Base-by-base conservation (phyloP, 2,888 invertebrate genomes). In the Tromatobia lineatoria region DNA sequence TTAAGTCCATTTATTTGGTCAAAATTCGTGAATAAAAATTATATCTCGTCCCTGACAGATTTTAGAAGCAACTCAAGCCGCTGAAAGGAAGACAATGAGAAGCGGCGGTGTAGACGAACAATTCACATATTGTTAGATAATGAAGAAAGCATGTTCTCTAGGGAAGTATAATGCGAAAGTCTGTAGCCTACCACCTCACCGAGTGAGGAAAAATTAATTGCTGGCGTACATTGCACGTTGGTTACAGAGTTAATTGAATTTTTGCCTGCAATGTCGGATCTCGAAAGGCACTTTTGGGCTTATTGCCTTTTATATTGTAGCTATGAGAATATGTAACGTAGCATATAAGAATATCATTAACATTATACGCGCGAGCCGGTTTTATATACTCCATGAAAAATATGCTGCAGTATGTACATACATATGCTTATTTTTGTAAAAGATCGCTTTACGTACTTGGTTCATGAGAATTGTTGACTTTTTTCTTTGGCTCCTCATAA, bases 61-160 rank as follows among this genome's bases (percentile, higher is more conserved):
- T 38, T 38, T 8, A 10, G 10, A 10, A 10, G 38, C 10, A 10
- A 38, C 10, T 10, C 38, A 2, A 8, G 38, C 38, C 38, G 2
- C 8, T 38, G 38, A 10, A 10, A 10, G 8, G 38, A 8, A 10
- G 1, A n/a, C 11, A 3, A 45, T 3, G 45, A 45, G 3, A 45
- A 45, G 15, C 15, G 45, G 0, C 42, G 4, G 42, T 18, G 18
- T 1, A 42, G 20, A 42, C 8, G 18, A 42, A 42, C 20, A 42
- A 42, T 67, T 42, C 38, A 67, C 54, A 0, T 2, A 11, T 29
- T 66, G 18, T 45, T 54, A 42, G n/a, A 54, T 64, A 50, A 69
- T 61, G 23, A 66, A 50, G 57, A 38, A 42, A 29, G 8, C 23
- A 52, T 25, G 25, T 80, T 80, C 45, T 64, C 69, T 18, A 52